Conservation (phyloP, 2,888 invertebrate species). For the Drosophila trichaetosa region DNA sequence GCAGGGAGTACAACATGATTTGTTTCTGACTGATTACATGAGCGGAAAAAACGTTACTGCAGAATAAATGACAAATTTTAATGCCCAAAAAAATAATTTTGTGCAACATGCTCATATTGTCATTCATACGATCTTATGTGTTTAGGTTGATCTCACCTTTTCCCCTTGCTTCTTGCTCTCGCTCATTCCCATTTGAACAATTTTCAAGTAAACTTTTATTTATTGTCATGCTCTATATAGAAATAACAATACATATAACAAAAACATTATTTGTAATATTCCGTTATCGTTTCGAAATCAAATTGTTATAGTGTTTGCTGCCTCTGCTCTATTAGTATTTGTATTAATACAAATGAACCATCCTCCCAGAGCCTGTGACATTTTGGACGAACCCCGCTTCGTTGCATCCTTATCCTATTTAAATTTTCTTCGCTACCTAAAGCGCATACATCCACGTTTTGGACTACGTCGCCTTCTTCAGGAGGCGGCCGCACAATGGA, state of each 20-base stretch:
- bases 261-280: not conserved
- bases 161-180: not conserved
- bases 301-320: not conserved
- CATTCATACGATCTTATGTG: slow-evolving; percentile 2
- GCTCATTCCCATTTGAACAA: not conserved
- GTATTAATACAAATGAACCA: not conserved
- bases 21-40: not conserved
- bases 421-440: not conserved
- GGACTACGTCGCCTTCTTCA: not conserved
- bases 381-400: not conserved
- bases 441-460: not conserved
- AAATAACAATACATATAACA: not conserved
- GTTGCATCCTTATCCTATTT: not conserved
- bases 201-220: not conserved
- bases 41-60: not conserved
- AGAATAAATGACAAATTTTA: not conserved
- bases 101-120: slow-evolving; percentile 15
- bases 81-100: slow-evolving; percentile 2
- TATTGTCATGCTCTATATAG: not conserved
- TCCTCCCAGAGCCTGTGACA: not conserved
- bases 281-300: not conserved
- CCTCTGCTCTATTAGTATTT: not conserved
- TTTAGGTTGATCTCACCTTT: not conserved
- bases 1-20: not conserved
- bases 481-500: not conserved